Evolutionary conservation across 2,888 invertebrate species (phyloP).

Genomic region (Synanthedon tipuliformis): DNA sequence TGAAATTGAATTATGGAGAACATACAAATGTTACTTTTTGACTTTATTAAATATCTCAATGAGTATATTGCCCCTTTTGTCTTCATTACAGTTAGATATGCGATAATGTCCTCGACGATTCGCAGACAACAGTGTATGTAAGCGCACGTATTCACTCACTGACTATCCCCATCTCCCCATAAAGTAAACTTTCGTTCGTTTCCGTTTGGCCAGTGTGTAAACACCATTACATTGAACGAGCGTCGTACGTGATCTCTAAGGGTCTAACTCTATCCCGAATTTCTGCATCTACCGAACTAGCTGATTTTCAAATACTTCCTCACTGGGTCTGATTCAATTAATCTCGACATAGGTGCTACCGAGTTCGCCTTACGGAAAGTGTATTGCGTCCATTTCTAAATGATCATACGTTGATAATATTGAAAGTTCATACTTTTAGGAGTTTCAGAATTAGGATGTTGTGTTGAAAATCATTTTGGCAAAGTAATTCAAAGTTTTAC

Average conservation of each 20-base stretch:
- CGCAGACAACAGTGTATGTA: neutral
- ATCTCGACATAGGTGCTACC: constrained; percentile 14
- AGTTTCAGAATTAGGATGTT: too few relatives aligned
- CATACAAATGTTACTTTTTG: too few relatives aligned
- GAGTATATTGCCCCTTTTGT: too few relatives aligned
- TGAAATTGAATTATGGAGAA: too few relatives aligned
- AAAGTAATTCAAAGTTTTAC: too few relatives aligned
- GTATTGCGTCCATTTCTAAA: constrained; percentile 5
- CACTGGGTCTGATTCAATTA: constrained; percentile 22
- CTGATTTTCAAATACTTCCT: neutral
- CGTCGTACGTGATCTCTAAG: neutral
- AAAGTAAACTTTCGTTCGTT: neutral
- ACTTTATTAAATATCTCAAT: too few relatives aligned
- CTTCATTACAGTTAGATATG: too few relatives aligned
- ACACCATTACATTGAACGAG: neutral
- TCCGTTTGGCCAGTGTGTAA: neutral
- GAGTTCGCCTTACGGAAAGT: constrained; percentile 8
- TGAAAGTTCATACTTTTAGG: too few relatives aligned
- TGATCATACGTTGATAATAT: too few relatives aligned
- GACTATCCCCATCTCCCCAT: neutral
- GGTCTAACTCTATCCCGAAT: neutral
- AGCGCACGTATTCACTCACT: neutral
- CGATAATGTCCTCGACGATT: neutral
- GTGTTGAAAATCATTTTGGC: too few relatives aligned
- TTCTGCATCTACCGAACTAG: neutral